Conservation (phyloP, 2,797 vertebrate species). For the Sebastes kiyomatsui region DNA sequence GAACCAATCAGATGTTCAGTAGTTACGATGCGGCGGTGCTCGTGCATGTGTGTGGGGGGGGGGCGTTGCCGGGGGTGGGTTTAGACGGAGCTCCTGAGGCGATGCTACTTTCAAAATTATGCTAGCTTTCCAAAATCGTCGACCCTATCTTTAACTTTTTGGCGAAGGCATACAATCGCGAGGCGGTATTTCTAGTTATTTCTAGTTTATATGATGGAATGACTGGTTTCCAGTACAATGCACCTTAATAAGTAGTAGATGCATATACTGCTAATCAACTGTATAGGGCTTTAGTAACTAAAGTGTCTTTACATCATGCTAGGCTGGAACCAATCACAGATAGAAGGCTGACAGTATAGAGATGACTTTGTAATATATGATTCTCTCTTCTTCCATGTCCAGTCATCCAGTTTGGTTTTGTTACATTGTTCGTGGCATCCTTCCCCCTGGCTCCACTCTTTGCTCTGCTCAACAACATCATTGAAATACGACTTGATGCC, state of each 20-base stretch:
- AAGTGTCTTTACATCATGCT: not conserved
- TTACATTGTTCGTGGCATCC: conserved; percentile 96
- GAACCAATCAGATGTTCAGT: no score
- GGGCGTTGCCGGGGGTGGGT: no score
- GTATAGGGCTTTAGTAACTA: not conserved
- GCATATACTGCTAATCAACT: not conserved
- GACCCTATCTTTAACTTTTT: no score
- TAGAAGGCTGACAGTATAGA: not conserved
- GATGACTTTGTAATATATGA: not conserved
- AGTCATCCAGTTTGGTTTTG: conserved; percentile 99
- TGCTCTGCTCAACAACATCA: conserved; percentile 97
- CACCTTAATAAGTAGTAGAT: not conserved
- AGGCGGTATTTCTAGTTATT: no score
- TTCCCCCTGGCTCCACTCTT: conserved; percentile 97
- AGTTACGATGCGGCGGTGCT: no score
- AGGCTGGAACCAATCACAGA: not conserved
- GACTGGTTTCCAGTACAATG: not conserved
- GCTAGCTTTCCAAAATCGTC: no score
- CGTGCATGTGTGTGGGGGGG: no score
- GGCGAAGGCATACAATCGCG: no score
- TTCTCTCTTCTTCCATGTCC: conserved; percentile 25
- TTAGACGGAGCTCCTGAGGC: no score
- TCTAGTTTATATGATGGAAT: not conserved
- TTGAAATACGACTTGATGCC: conserved; percentile 97
- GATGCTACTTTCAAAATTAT: no score